Conservation (phyloP, 2,888 invertebrate genomes). For the Phrixothrix hirtus region DNA sequence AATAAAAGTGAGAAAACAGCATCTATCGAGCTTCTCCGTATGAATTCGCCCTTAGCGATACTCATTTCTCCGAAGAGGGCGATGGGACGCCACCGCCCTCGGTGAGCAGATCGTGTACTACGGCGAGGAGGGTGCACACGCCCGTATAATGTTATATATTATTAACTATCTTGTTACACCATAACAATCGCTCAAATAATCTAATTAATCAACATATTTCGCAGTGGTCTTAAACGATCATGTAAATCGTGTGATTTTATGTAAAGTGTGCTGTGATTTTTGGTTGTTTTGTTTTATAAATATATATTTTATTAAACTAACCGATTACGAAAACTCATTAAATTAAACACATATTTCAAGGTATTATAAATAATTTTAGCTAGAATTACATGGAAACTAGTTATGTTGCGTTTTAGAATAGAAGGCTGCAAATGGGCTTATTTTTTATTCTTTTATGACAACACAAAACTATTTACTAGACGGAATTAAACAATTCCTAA, state of each 20-base stretch:
- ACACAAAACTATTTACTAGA: conserved; percentile 20
- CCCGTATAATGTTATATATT: conserved; percentile 50
- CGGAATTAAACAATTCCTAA: conserved; percentile 1
- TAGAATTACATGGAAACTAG: conserved; percentile 17
- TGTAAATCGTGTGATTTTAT: conserved; percentile 43
- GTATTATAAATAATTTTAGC: conserved; percentile 1
- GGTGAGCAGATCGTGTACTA: conserved; percentile 44
- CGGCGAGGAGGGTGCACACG: conserved; percentile 47
- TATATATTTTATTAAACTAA: conserved; percentile 25
- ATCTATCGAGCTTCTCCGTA: conserved; percentile 24
- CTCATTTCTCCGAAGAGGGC: conserved; percentile 40
- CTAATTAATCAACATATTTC: conserved; percentile 31
- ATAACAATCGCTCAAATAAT: conserved; percentile 42
- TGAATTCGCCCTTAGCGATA: conserved; percentile 18
- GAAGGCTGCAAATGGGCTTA: conserved; percentile 32
- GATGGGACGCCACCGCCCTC: conserved; percentile 45
- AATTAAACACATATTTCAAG: conserved; percentile 26
- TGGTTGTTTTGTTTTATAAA: conserved; percentile 27
- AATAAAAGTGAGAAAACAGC: conserved; percentile 8
- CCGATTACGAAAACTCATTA: conserved; percentile 17
- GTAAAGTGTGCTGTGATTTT: conserved; percentile 42
- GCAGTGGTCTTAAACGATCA: conserved; percentile 38
- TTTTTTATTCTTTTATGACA: conserved; percentile 27
- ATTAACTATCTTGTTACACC: conserved; percentile 45
- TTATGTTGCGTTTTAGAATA: conserved; percentile 33